phyloP scores from a whole-genome alignment of 1,140 invertebrate species.

The Stratiolaelaps scimitus region DNA sequence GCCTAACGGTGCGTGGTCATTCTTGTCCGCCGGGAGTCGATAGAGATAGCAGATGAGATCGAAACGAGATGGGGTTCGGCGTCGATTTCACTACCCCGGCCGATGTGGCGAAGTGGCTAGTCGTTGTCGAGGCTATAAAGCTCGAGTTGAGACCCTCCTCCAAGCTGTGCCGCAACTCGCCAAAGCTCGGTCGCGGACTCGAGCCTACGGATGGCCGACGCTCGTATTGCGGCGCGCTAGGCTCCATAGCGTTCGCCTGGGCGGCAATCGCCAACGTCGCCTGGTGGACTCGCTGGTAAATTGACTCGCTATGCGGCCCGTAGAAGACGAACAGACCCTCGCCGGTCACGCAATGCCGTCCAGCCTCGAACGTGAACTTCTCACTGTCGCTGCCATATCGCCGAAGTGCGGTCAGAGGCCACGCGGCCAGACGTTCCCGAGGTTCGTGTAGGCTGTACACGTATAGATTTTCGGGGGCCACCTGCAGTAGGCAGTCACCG shows the following conservation, averaged over 20 bases:
- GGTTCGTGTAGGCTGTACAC: constrained; percentile 38
- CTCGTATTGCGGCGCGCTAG: constrained; percentile 1
- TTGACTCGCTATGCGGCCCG: constrained; percentile 39
- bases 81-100: constrained; percentile 15
- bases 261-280: constrained; percentile 40
- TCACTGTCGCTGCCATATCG: constrained; percentile 39
- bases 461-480: constrained; percentile 40
- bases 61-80: constrained; percentile 16
- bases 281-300: constrained; percentile 40
- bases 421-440: constrained; percentile 37
- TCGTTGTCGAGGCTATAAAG: constrained; percentile 6
- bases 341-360: constrained; percentile 40
- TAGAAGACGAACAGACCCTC: constrained; percentile 41
- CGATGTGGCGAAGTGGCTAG: constrained; percentile 23
- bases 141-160: constrained; percentile 10
- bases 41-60: constrained; percentile 21
- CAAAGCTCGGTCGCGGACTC: constrained; percentile 13
- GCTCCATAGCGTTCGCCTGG: constrained; percentile 26
- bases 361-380: constrained; percentile 41
- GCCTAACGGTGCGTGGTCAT: background rate
- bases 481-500: constrained; percentile 40
- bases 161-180: constrained; percentile 7
- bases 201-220: background rate
- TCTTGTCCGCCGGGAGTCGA: constrained; percentile 3
- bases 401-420: constrained; percentile 39